A percentile compares a stretch with the other conserved stretches of the same genome.
Evolutionary conservation across 1,140 invertebrate genomes (phyloP).

Genomic region (Cydia fagiglandana): DNA sequence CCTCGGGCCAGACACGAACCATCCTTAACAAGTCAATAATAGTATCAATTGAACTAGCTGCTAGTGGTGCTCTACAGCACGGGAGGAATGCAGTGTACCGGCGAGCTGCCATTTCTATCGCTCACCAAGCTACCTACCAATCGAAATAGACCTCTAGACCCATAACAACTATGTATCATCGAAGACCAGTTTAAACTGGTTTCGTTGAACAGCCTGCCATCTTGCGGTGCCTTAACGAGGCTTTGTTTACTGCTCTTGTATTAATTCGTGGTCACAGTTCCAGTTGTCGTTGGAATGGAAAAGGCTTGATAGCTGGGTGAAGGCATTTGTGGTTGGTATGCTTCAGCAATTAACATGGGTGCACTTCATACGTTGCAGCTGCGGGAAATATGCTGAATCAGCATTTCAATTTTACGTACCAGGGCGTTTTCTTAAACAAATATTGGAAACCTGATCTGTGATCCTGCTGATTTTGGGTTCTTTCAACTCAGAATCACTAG

Average conservation of each 20-base stretch:
- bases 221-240: conserved; percentile 7
- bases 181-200: not conserved
- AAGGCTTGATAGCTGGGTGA: not conserved
- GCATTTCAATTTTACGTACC: too few species aligned
- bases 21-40: not conserved
- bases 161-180: not conserved
- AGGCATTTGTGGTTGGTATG: conserved; percentile 10
- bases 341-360: not conserved
- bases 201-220: not conserved
- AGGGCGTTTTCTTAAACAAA: too few species aligned
- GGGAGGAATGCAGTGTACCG: conserved; percentile 6
- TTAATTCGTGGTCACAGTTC: conserved; percentile 9
- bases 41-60: not conserved
- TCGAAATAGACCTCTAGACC: not conserved
- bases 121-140: not conserved
- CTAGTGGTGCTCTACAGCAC: not conserved
- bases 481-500: too few species aligned
- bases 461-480: too few species aligned
- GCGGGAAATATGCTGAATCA: too few species aligned
- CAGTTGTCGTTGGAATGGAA: not conserved
- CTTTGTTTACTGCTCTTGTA: conserved; percentile 16
- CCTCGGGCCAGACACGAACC: too few species aligned
- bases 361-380: too few species aligned
- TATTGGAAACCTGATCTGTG: too few species aligned
- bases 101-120: not conserved